Evolutionary conservation across 2,888 invertebrate genomes (phyloP).

Genomic region (Bedellia somnulentella): DNA sequence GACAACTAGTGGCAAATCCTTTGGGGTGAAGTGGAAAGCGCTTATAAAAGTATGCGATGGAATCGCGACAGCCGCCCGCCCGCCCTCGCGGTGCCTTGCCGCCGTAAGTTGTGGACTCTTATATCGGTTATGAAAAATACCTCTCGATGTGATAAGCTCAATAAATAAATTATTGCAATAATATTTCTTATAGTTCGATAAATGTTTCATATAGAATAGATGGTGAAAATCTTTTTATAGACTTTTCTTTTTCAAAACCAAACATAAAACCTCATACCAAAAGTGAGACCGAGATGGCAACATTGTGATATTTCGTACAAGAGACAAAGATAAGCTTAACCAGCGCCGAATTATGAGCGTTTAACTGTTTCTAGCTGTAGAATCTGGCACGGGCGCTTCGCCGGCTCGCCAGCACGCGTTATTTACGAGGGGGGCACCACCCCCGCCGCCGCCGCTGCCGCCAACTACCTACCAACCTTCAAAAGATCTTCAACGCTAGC

Average conservation of each 20-base stretch:
- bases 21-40: slow-evolving; percentile 24
- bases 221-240: too few species aligned
- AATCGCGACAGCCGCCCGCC: slow-evolving; percentile 8
- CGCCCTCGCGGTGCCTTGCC: slow-evolving; percentile 6
- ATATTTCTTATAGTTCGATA: too few species aligned
- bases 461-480: slow-evolving; percentile 26
- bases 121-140: too few species aligned
- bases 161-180: too few species aligned
- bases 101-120: too few species aligned
- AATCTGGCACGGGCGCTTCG: slow-evolving; percentile 61
- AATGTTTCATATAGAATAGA: too few species aligned
- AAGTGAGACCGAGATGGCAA: slow-evolving; percentile 46
- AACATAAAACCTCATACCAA: slow-evolving; percentile 42
- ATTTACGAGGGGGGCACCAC: slow-evolving; percentile 50
- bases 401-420: slow-evolving; percentile 59
- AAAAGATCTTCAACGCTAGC: slow-evolving; percentile 11
- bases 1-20: slow-evolving; percentile 26
- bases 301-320: slow-evolving; percentile 58
- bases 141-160: too few species aligned
- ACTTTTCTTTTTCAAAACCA: too few species aligned
- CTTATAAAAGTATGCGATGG: slow-evolving; percentile 28
- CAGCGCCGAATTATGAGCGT: slow-evolving; percentile 61
- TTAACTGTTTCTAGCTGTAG: slow-evolving; percentile 62
- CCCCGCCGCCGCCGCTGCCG: slow-evolving; percentile 13
- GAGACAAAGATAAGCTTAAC: slow-evolving; percentile 62